Percentiles rank a stretch among this genome's conserved stretches.
Evolutionary conservation across 2,113 vertebrate genomes (phyloP).

Genomic region (Leiothrix lutea): DNA sequence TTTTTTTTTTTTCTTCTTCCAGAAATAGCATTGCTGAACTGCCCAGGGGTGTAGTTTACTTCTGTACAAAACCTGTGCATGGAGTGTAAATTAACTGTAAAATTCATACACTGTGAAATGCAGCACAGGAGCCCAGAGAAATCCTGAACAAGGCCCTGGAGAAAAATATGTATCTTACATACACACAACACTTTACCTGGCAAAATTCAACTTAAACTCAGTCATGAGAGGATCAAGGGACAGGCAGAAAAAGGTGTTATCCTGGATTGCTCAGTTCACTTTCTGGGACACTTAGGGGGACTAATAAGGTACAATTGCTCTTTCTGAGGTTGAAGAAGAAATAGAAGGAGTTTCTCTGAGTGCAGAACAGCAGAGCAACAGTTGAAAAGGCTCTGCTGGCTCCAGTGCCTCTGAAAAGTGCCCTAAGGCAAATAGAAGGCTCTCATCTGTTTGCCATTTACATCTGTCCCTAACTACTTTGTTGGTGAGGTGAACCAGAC

Average conservation of each 20-base stretch:
- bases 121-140: background rate
- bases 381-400: background rate
- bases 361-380: background rate
- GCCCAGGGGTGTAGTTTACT: background rate
- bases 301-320: background rate
- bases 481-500: background rate
- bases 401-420: background rate
- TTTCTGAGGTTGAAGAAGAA: background rate
- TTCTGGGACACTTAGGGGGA: background rate
- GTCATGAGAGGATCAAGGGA: background rate
- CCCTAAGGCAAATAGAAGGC: background rate
- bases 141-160: background rate
- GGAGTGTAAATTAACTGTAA: constrained; percentile 23
- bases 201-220: background rate
- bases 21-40: background rate
- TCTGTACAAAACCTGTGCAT: background rate
- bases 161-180: background rate
- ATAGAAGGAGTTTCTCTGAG: background rate
- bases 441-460: background rate
- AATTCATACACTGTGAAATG: background rate
- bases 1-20: background rate
- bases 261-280: background rate
- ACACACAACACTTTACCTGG: background rate
- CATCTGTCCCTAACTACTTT: background rate
- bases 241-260: background rate